These are phyloP conservation scores for Tretioscincus oriximinensis DNA, from an alignment of 2,113 vertebrate genomes.

Conservation along the genomic window DNA sequence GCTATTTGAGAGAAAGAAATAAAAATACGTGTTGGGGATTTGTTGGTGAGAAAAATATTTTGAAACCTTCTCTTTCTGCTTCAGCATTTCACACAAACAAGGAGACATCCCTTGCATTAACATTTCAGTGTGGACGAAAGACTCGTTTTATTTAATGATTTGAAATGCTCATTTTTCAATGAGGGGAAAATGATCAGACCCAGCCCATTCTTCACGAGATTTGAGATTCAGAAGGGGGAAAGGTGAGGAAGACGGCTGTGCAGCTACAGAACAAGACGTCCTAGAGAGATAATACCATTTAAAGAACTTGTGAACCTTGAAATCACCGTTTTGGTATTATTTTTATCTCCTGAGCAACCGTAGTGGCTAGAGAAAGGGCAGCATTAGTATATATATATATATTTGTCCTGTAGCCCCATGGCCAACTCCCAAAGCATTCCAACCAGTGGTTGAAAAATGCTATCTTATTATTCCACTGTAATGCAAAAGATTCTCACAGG, in stretches of 20 bases:
- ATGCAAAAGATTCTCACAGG: slow-evolving; percentile 82
- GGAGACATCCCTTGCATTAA: slow-evolving; percentile 72
- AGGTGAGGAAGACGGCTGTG: slow-evolving; percentile 32
- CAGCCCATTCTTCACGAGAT: slow-evolving; percentile 78
- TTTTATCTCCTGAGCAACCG: slow-evolving; percentile 50
- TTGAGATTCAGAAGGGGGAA: slow-evolving; percentile 50
- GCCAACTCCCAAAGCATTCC: slow-evolving; percentile 77
- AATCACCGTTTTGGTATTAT: slow-evolving; percentile 55
- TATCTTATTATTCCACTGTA: slow-evolving; percentile 75
- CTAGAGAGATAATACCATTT: slow-evolving; percentile 47
- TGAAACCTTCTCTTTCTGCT: slow-evolving; percentile 48
- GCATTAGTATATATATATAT: slow-evolving; percentile 41
- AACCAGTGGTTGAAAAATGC: slow-evolving; percentile 80
- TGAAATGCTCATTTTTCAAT: slow-evolving; percentile 70
- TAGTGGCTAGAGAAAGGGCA: slow-evolving; percentile 52
- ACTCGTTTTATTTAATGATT: slow-evolving; percentile 70
- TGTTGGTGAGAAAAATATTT: slow-evolving; percentile 57
- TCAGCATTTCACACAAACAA: slow-evolving; percentile 65
- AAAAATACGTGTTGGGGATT: slow-evolving; percentile 26
- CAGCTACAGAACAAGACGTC: slow-evolving; percentile 41
- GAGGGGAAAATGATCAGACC: slow-evolving; percentile 88
- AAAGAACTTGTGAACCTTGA: slow-evolving; percentile 66
- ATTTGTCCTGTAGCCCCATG: slow-evolving; percentile 61
- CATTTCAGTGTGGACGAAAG: slow-evolving; percentile 73
- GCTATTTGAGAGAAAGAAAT: slow-evolving; percentile 4